These are phyloP conservation scores for Mythimna vitellina DNA, from an alignment of 2,888 invertebrate genomes.

Conservation along the genomic window DNA sequence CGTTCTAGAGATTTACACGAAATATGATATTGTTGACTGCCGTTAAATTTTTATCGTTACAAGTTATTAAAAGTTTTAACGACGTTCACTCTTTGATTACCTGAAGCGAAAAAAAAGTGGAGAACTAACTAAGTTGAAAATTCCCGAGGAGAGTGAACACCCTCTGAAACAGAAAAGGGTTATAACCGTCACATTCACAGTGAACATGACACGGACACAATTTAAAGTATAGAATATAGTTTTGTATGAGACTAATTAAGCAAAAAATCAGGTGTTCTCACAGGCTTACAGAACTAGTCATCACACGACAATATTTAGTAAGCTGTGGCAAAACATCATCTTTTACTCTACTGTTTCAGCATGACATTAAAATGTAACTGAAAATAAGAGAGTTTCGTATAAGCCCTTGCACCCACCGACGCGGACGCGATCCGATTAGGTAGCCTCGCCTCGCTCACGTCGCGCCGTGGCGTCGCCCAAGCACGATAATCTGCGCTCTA, in stretches of 20 bases:
- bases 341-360: not conserved
- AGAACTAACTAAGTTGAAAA: conserved; percentile 11
- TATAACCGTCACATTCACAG: not conserved
- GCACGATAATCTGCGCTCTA: conserved; percentile 47
- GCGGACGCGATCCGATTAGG: conserved; percentile 54
- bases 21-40: conserved; percentile 23
- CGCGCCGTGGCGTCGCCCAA: not conserved
- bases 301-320: not conserved
- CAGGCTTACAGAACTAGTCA: not conserved
- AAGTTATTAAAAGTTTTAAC: conserved; percentile 49
- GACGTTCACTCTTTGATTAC: conserved; percentile 19
- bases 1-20: conserved; percentile 5
- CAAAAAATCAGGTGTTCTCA: not conserved
- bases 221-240: not conserved
- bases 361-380: not conserved
- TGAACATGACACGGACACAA: not conserved
- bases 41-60: conserved; percentile 27
- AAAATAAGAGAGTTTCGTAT: conserved; percentile 23
- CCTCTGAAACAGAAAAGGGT: not conserved
- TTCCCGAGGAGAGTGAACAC: not conserved
- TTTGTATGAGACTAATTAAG: not conserved
- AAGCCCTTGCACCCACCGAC: conserved; percentile 22
- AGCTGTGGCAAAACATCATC: not conserved
- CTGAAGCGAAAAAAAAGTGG: conserved; percentile 20
- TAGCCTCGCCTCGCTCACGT: conserved; percentile 4